These are phyloP conservation scores for Leptinotarsa haldemani DNA, from an alignment of 2,888 invertebrate species.

Conservation along the genomic window DNA sequence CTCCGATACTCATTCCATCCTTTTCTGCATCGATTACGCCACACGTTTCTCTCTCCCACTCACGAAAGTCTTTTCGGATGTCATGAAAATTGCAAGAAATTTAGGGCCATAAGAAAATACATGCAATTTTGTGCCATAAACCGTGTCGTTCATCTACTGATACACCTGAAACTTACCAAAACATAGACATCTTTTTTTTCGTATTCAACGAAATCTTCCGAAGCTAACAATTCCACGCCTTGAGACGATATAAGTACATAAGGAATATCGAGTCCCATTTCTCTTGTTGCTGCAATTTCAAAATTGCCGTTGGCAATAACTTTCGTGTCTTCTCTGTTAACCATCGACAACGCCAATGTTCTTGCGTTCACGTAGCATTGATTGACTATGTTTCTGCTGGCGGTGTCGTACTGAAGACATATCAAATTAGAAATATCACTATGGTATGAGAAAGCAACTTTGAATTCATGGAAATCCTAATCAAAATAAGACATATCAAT, in stretches of 20 bases:
- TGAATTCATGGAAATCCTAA: no score
- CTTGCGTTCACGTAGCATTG: constrained; percentile 30
- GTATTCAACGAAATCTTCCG: constrained; percentile 25
- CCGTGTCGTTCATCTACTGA: background rate
- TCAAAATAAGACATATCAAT: no score
- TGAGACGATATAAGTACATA: constrained; percentile 25
- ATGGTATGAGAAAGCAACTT: no score
- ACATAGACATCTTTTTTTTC: constrained; percentile 29
- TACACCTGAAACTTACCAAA: constrained; percentile 32
- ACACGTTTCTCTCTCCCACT: no score
- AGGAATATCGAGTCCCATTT: constrained; percentile 24
- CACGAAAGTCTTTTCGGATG: no score
- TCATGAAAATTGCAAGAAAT: no score
- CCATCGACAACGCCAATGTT: constrained; percentile 19
- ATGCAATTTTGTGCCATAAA: no score
- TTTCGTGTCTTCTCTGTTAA: constrained; percentile 17
- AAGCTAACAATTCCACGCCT: constrained; percentile 23
- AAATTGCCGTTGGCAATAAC: constrained; percentile 11
- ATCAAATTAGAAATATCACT: background rate
- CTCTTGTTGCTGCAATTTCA: constrained; percentile 26
- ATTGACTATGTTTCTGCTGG: background rate
- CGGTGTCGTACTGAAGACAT: constrained; percentile 1
- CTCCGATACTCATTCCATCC: no score
- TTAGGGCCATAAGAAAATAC: no score
- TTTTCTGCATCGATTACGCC: no score